Percentiles rank a stretch among this genome's conserved stretches.
Conservation (phyloP, 1,140 invertebrate genomes). For the Procambarus virginalis region DNA sequence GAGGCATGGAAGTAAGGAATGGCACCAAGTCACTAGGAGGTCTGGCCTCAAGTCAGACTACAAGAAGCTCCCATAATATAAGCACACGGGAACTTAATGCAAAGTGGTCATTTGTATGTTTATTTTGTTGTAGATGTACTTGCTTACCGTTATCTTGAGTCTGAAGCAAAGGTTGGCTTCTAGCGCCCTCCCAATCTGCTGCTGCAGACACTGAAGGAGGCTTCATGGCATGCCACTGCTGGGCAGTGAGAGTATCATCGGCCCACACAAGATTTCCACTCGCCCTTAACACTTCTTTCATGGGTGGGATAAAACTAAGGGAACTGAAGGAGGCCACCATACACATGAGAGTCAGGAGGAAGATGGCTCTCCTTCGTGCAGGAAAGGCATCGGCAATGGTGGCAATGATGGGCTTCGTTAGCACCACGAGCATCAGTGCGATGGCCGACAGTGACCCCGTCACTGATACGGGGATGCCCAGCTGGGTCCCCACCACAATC, state of each 20-base stretch:
- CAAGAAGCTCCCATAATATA: too few relatives aligned
- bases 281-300: background rate
- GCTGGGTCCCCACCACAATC: conserved; percentile 17
- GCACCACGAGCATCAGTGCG: background rate
- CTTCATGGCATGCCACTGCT: background rate
- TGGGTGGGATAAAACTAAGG: conserved; percentile 9
- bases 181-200: background rate
- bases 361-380: conserved; percentile 14
- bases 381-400: conserved; percentile 33
- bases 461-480: conserved; percentile 34
- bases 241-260: background rate
- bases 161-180: background rate
- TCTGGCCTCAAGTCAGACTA: too few relatives aligned
- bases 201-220: background rate
- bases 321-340: conserved; percentile 31
- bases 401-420: conserved; percentile 28
- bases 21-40: too few relatives aligned
- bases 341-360: background rate
- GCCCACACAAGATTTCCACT: background rate
- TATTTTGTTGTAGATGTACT: too few relatives aligned
- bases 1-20: too few relatives aligned
- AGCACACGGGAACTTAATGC: too few relatives aligned
- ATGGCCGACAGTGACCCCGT: conserved; percentile 6
- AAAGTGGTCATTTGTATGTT: too few relatives aligned
- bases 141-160: background rate